Evolutionary conservation across 2,113 vertebrate species (phyloP), one percentile per base, ranked within the genome.

Genomic region (Brachyistius frenatus): DNA sequence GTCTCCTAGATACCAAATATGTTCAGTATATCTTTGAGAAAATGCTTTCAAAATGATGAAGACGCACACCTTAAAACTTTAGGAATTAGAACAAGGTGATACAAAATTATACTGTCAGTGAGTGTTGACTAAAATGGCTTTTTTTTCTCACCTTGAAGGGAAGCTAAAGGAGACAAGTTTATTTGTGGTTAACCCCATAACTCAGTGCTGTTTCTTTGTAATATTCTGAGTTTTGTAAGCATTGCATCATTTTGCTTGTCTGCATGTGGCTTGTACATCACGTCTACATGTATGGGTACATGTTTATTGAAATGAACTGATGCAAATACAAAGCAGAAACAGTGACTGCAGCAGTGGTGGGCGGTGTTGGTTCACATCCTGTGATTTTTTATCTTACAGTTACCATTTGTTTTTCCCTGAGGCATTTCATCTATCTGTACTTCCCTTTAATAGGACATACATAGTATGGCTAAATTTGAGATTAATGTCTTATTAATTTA

Each of bases 141-240:
- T 44, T 10, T 41, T 41, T 44, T 44, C 13, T 60, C 16, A 15
- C n/a, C 60, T 61, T 61, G 4, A 64, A 11, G 7, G 35, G 33
- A 52, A 82, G 35, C 49, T 14, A 54, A 69, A 32, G 8, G 2
- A 66, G 14, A 60, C 10, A 31, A 30, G 56, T 1, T 52, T 8
- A 46, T n/a, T n/a, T n/a, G 33, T 15, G 7, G 46, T 63, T 57
- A 47, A 57, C 5, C 14, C 3, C 5, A 16, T 7, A 66, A 52
- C 32, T 33, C 36, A 50, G 32, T 0, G 53, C 71, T 74, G 50
- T 70, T 74, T 56, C 4, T 57, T 14, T 69, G 60, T 54, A 54
- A 73, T 53, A 13, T 3, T 67, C 31, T 61, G 58, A 66, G 63
- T 81, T 83, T 69, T 71, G 60, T 55, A 89, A 87, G 16, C 32